Base-by-base conservation (phyloP, 2,888 invertebrate species). In the Cyclophora albipunctata region DNA sequence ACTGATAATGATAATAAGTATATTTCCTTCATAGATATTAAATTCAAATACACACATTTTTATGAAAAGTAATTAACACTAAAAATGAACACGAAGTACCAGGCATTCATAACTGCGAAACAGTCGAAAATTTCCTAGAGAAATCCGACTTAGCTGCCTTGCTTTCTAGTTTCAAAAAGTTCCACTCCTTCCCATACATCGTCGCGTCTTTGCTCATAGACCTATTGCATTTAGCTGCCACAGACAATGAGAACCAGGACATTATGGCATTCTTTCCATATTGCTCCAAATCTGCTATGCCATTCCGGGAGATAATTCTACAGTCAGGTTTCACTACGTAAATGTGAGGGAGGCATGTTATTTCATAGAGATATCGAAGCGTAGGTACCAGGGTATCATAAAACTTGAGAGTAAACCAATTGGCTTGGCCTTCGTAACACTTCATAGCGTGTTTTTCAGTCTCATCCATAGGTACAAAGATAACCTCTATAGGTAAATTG, bases 401-500 rank as follows among this genome's bases (percentile, higher is more conserved):
- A 60, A 66, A 72, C 4, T 62, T 60, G 5, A 86, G 70, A 45
- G 80, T 76, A 48, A 87, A 87, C 87, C 87, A 88, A 48, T 88
- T 87, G 0, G 87, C 87, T 70, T 88, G 87, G 0, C 58, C 52
- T 0, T 72, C 59, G 50, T 61, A 86, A 33, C 72, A 69, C 0
- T 51, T 46, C 7, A 48, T 48, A 66, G 75, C 78, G 1, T 78
- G 73, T 2, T 62, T 59, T 46, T 74, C 65, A 0, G 50, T 70
- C 0, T 78, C 78, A 41, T 87, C 87, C 66, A 82, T 63, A 0
- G 87, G 82, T 0, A 86, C 55, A 40, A 84, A 71, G 3, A 88
- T 74, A 0, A 88, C 87, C 71, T 88, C 87, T 41, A 87, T 63
- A 0, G 86, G 84, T 2, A 86, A 33, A 53, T 84, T 81, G 0